These are phyloP conservation scores for Dynastes hyllus DNA, from an alignment of 2,888 invertebrate species.

Conservation along the genomic window DNA sequence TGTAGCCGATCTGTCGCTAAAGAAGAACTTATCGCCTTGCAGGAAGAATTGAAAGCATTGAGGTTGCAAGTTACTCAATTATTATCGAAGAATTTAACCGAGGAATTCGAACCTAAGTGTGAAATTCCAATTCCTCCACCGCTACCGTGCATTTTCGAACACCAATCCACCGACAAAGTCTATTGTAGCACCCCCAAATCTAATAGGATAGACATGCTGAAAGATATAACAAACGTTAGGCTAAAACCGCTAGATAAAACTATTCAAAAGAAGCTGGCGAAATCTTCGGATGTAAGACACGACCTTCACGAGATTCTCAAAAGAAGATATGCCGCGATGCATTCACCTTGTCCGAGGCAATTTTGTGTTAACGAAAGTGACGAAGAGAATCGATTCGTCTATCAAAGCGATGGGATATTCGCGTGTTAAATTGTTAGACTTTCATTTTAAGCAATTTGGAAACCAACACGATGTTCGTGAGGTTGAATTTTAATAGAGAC, in stretches of 20 bases:
- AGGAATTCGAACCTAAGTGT: neutral
- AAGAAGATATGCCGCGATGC: conserved; percentile 62
- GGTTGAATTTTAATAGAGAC: too few species aligned
- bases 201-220: conserved; percentile 22
- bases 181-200: conserved; percentile 24
- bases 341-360: conserved; percentile 57
- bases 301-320: conserved; percentile 61
- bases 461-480: too few species aligned
- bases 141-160: conserved; percentile 8
- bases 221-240: conserved; percentile 51
- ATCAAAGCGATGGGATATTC: conserved; percentile 19
- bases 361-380: conserved; percentile 35
- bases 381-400: conserved; percentile 37
- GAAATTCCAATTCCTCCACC: conserved; percentile 48
- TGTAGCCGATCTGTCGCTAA: conserved; percentile 19
- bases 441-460: too few species aligned
- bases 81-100: conserved; percentile 20
- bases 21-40: conserved; percentile 37
- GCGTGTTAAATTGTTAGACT: neutral
- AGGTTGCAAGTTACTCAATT: conserved; percentile 45
- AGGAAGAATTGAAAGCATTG: conserved; percentile 43
- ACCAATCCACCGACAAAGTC: neutral
- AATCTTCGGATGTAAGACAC: conserved; percentile 58
- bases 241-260: conserved; percentile 47
- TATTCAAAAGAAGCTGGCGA: conserved; percentile 49